Base-by-base conservation (phyloP, 2,113 vertebrate species). In the Rynchops niger region DNA sequence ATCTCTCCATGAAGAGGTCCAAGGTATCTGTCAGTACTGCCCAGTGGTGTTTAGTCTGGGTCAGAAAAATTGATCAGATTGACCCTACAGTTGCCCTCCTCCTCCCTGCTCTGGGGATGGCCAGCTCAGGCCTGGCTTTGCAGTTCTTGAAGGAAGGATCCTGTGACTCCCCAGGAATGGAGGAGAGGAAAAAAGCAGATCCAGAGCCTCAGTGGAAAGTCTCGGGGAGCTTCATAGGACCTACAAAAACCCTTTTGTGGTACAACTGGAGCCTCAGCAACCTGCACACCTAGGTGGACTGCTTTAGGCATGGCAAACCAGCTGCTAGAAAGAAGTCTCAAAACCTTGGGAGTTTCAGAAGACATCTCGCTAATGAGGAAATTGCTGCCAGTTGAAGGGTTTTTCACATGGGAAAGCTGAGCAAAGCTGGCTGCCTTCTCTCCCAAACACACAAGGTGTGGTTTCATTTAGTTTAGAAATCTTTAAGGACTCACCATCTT, bases 381-480 rank as follows among this genome's bases (percentile, higher is more conserved):
- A 93, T 87, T 82, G 6, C 45, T 83, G 53, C 11, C 47, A 67
- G 5, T 5, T 82, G 32, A 67, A 71, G 79, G 27, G 2, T 27
- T 69, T 90, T 93, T 79, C 58, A 47, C 14, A 55, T 59, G 32
- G 30, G 19, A 82, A 85, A 21, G 9, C 2, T 88, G 56, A 88
- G 55, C 50, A 88, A 86, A 82, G 47, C 29, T 81, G 50, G 14
- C 25, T 86, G 32, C 6, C 69, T 89, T 86, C 52, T 95, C 32
- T 96, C 66, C 71, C 27, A 72, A 77, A 65, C 6, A 47, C 14
- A 65, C 42, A 85, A 78, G 36, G 38, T 89, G 27, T 30, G 38
- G 67, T 91, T 95, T 78, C 19, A 30, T 81, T 96, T 90, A 40
- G 22, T 81, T 86, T 53, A 93, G 26, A 88, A 88, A 77, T 59